These are phyloP conservation scores for Folsomia manolachei DNA, from an alignment of 2,888 invertebrate genomes.

Conservation along the genomic window DNA sequence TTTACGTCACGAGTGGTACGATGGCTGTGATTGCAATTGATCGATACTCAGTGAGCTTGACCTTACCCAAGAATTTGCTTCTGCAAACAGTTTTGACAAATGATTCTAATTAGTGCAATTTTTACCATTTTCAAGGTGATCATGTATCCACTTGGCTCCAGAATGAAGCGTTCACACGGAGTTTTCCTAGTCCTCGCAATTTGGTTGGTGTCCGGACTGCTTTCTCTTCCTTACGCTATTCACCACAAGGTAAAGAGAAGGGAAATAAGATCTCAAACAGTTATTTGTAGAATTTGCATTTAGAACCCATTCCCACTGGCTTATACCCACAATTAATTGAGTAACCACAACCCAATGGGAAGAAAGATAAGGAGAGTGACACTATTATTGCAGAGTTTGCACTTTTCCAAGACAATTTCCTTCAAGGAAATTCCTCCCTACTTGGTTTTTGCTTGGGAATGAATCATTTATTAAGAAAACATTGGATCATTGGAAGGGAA, in stretches of 20 bases:
- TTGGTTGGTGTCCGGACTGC: conserved; percentile 53
- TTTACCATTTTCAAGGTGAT: conserved; percentile 51
- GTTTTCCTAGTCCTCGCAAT: conserved; percentile 53
- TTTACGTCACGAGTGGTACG: conserved; percentile 57
- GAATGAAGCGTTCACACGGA: conserved; percentile 54
- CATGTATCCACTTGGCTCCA: conserved; percentile 54
- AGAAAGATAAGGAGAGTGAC: too few relatives aligned
- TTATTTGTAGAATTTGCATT: too few relatives aligned
- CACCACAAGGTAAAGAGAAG: conserved; percentile 51
- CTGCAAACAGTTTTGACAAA: not conserved
- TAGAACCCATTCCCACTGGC: too few relatives aligned
- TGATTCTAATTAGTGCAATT: not conserved
- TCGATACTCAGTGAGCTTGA: conserved; percentile 54
- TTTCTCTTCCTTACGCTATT: conserved; percentile 55
- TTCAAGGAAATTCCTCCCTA: too few relatives aligned
- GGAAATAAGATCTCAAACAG: not conserved
- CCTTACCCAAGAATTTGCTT: not conserved
- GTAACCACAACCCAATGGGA: too few relatives aligned
- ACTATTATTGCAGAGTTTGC: too few relatives aligned
- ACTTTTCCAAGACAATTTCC: too few relatives aligned
- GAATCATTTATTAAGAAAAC: too few relatives aligned
- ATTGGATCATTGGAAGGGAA: too few relatives aligned
- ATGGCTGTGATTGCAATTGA: conserved; percentile 56
- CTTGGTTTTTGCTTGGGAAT: too few relatives aligned
- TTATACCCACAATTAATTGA: too few relatives aligned